These are phyloP conservation scores for Neoseiulus cucumeris DNA, from an alignment of 1,140 invertebrate species.

Conservation along the genomic window DNA sequence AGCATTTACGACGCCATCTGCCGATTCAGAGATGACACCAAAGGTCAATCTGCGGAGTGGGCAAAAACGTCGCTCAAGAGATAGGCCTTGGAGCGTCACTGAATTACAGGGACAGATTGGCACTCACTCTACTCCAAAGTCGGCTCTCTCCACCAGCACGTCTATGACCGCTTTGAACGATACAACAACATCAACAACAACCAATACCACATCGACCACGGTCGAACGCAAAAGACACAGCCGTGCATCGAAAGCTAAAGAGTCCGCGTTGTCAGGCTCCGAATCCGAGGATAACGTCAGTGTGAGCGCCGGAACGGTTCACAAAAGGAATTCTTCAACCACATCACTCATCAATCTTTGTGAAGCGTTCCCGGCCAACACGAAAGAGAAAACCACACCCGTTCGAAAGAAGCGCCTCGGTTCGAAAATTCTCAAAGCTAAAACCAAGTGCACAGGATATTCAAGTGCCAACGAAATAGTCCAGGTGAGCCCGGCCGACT, in stretches of 20 bases:
- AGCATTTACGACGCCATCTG: background rate
- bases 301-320: background rate
- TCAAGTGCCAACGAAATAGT: background rate
- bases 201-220: background rate
- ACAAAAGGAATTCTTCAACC: background rate
- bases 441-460: background rate
- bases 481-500: too few relatives aligned
- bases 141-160: background rate
- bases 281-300: background rate
- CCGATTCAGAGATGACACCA: background rate
- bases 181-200: background rate
- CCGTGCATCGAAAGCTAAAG: background rate
- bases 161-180: background rate
- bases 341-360: slow-evolving; percentile 5
- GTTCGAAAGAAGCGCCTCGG: background rate
- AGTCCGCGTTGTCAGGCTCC: background rate
- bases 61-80: slow-evolving; percentile 8
- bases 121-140: background rate
- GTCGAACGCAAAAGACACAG: background rate
- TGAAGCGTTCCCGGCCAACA: background rate
- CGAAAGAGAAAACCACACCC: background rate
- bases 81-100: slow-evolving; percentile 8
- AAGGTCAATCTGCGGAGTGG: slow-evolving; percentile 10
- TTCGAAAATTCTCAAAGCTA: background rate
- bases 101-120: background rate